Percentiles rank a stretch among this genome's conserved stretches.
These are phyloP conservation scores for Anser brachyrhynchus DNA, from an alignment of 2,113 vertebrate species.

Conservation along the genomic window DNA sequence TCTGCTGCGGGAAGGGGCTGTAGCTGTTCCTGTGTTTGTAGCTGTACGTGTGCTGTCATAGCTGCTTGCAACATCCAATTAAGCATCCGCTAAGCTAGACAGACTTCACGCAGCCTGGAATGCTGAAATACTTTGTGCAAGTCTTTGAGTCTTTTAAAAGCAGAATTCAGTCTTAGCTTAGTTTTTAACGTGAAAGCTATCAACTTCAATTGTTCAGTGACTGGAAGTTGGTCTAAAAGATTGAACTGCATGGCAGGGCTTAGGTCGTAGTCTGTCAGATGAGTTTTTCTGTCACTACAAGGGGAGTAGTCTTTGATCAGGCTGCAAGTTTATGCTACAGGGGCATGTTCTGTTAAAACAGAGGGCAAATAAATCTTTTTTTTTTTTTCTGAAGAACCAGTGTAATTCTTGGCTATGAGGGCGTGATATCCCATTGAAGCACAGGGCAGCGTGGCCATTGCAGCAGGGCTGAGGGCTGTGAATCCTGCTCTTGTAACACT, in stretches of 20 bases:
- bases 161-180: not conserved
- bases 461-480: not conserved
- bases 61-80: not conserved
- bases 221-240: not conserved
- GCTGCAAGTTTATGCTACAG: not conserved
- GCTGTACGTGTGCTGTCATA: not conserved
- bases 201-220: not conserved
- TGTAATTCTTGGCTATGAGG: not conserved
- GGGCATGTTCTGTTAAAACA: not conserved
- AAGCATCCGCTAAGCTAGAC: not conserved
- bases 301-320: not conserved
- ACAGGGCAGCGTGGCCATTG: accelerated
- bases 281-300: not conserved
- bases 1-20: not conserved
- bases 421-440: accelerated
- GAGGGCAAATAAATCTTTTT: not conserved
- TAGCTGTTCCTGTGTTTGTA: not conserved
- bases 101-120: not conserved
- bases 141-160: not conserved
- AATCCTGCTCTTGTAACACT: accelerated
- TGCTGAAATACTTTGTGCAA: not conserved
- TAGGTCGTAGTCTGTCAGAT: not conserved
- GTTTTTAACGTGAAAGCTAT: not conserved
- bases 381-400: not conserved
- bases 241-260: not conserved